Evolutionary conservation across 2,797 vertebrate species (phyloP), one percentile per base, ranked within the genome.

Genomic region (Zalophus californianus): DNA sequence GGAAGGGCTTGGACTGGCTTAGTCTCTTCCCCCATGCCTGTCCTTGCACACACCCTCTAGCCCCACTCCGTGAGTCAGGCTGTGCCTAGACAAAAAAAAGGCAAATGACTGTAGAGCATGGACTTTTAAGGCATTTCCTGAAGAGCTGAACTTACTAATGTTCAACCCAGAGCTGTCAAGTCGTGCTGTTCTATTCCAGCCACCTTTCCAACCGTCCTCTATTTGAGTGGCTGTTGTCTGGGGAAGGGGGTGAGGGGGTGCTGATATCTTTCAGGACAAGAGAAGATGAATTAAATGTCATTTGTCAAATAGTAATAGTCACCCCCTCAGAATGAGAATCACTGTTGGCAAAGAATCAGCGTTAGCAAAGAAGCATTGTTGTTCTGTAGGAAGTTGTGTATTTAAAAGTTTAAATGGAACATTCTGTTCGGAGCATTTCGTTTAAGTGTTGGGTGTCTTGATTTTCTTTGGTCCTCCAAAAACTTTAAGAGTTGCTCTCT

Each of bases 61-160:
- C 2, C n/a, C 48, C 3, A 0, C 38, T 75, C 18, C 1, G 4
- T 78, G 6, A 91, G 18, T 62, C 29, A 83, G 44, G 35, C 27
- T 38, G 10, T 60, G 2, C 23, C n/a, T 54, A 58, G 68, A 12
- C 4, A 23, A 18, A 94, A 18, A 94, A 93, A 79, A 41, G 21
- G n/a, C 0, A 18, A 35, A 60, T 66, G 16, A 27, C 21, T 7
- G 0, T 13, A 12, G 29, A 18, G 70, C 44, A n/a, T 32, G 25
- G 11, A 70, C 14, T 52, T 44, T 52, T 13, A 4, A 82, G 16
- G 41, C 38, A 62, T 87, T 66, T 95, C 18, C 60, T 25, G 4
- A 64, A 72, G 58, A 38, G 13, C 0, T 29, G 72, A 66, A 29
- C 23, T 41, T 29, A 21, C 54, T 23, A 9, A 3, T 15, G 10